Evolutionary conservation across 2,797 vertebrate genomes (phyloP), one percentile per base, ranked within the genome.

Genomic region (Syngnathus rostellatus): DNA sequence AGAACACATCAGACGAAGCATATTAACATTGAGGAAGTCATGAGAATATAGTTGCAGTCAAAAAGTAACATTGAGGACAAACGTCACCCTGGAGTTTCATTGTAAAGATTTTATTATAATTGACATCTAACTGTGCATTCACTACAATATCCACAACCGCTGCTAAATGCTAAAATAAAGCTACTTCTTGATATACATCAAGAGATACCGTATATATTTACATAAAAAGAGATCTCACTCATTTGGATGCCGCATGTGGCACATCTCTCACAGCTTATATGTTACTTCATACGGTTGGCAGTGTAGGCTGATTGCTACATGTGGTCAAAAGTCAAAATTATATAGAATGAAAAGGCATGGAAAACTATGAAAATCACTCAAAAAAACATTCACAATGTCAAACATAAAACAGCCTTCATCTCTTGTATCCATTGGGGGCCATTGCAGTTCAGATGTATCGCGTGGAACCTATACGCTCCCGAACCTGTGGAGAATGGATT

Each of bases 301-400:
- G 90, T 90, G 85, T 80, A 80, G 67, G 84, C 86, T 87, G 83
- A 83, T 63, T 73, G 83, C 85, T 88, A 88, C 86, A 81, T 86
- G 66, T 16, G 70, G 51, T 72, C 62, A 66, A 40, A 4, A 83
- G 65, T 50, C 31, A 74, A 51, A 65, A 17, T 73, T 3, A 1
- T 71, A 62, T 68, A 2, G 46, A 68, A 77, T 5, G n/a, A 69
- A 55, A 39, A 21, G n/a, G 31, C 31, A 31, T 31, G 3, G 58
- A 19, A 37, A 54, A 12, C 11, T 25, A 23, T 12, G 23, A 54
- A 63, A 16, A 14, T 37, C 31, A 25, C 57, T 10, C n/a, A 59
- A 7, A 38, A 38, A 48, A 66, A 63, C 37, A 25, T 82, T 86
- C 81, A 86, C 78, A 86, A 77, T 77, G 62, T 82, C 72, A 79